Evolutionary conservation across 2,797 vertebrate species (phyloP).

Genomic region (Sebastes steindachneri): DNA sequence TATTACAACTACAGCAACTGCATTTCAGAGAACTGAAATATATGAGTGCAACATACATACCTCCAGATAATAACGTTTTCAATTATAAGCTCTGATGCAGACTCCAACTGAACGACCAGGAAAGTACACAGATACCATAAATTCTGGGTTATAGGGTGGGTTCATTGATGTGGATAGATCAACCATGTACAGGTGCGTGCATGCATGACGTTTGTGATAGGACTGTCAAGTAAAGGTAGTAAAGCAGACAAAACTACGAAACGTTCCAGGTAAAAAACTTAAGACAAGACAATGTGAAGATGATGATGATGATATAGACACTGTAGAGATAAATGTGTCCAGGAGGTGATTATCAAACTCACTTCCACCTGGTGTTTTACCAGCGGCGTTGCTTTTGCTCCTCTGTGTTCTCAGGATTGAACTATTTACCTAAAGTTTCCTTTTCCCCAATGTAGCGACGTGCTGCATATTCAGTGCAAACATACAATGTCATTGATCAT

Average conservation of each 20-base stretch:
- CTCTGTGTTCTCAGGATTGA: not conserved
- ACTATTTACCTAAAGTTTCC: not conserved
- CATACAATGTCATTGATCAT: not conserved
- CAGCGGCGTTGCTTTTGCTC: not conserved
- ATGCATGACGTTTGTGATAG: not conserved
- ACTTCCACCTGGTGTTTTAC: not conserved
- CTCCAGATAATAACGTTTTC: constrained; percentile 1
- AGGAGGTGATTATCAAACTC: not conserved
- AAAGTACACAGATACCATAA: not conserved
- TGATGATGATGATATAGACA: not conserved
- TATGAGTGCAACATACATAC: not conserved
- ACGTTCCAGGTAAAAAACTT: not conserved
- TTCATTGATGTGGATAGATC: not conserved
- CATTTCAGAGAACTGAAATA: not conserved
- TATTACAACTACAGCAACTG: not conserved
- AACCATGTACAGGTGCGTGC: not conserved
- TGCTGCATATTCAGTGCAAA: not conserved
- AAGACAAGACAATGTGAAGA: not conserved
- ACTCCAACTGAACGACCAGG: not conserved
- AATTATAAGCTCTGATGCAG: not conserved
- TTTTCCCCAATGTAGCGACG: not conserved
- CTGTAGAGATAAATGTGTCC: not conserved
- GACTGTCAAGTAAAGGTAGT: not conserved
- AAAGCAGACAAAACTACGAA: not conserved
- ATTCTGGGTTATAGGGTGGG: not conserved